Evolutionary conservation across 2,888 invertebrate species (phyloP).

Genomic region (Acheta domesticus): DNA sequence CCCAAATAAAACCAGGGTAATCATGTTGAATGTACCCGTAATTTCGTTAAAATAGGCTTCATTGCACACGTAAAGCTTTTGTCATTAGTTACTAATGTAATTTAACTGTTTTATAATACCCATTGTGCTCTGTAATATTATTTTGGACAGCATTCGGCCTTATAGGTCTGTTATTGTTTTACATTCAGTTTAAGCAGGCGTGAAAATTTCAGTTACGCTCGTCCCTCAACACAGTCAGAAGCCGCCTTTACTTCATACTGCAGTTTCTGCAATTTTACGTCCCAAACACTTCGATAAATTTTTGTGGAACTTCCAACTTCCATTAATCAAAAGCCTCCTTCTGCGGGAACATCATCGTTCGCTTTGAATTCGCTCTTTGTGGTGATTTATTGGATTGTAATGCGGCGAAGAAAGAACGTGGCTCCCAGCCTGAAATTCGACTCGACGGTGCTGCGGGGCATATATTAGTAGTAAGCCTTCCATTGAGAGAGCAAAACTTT

Average conservation of each 20-base stretch:
- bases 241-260: not conserved
- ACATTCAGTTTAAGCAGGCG: not conserved
- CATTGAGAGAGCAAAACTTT: not conserved
- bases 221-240: not conserved
- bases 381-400: slow-evolving; percentile 18
- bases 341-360: not conserved
- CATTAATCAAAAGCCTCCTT: not conserved
- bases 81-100: not conserved
- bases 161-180: not conserved
- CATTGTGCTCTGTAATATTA: not conserved
- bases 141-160: not conserved
- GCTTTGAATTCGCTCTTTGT: not conserved
- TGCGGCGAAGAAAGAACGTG: slow-evolving; percentile 8
- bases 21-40: not conserved
- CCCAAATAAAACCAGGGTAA: not conserved
- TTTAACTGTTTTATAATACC: slow-evolving; percentile 18
- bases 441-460: not conserved
- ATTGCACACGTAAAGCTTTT: slow-evolving; percentile 6
- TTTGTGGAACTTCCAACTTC: not conserved
- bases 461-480: slow-evolving; percentile 2
- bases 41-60: slow-evolving; percentile 9
- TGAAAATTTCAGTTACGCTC: not conserved
- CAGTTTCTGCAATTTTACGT: not conserved
- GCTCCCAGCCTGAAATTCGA: not conserved
- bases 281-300: not conserved